These are phyloP conservation scores for Heliconius sara DNA, from an alignment of 2,888 invertebrate genomes.

Conservation along the genomic window DNA sequence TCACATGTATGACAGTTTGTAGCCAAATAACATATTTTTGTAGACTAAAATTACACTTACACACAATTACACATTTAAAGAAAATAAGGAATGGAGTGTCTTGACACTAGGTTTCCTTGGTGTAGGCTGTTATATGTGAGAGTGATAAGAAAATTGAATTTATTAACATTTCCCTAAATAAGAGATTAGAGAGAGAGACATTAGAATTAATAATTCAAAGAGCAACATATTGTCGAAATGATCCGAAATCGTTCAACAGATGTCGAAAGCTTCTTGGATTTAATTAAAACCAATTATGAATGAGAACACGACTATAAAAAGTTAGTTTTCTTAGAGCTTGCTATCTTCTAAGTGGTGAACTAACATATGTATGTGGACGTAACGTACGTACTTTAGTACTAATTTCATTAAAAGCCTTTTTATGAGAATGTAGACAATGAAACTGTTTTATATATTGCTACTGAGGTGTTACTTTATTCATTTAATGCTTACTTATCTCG, in stretches of 20 bases:
- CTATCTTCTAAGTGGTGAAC: not conserved
- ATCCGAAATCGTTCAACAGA: slow-evolving; percentile 22
- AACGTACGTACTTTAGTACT: not conserved
- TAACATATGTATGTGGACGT: not conserved
- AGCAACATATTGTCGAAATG: slow-evolving; percentile 24
- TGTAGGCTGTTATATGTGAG: too few species aligned
- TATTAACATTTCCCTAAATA: not conserved
- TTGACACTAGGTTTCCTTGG: too few species aligned
- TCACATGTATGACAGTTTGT: too few species aligned
- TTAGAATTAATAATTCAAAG: slow-evolving; percentile 22
- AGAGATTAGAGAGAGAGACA: slow-evolving; percentile 22
- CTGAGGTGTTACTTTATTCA: not conserved
- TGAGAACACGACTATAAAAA: slow-evolving; percentile 1
- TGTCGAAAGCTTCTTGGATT: slow-evolving; percentile 19
- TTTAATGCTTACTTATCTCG: not conserved
- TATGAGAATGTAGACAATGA: not conserved
- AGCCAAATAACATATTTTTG: too few species aligned
- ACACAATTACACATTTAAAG: too few species aligned
- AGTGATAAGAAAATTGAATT: too few species aligned
- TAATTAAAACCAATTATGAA: slow-evolving; percentile 29
- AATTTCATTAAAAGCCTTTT: slow-evolving; percentile 6
- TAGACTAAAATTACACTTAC: too few species aligned
- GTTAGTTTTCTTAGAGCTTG: slow-evolving; percentile 2
- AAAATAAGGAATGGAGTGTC: too few species aligned
- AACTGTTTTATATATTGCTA: not conserved